Evolutionary conservation across 2,797 vertebrate species (phyloP).

Genomic region (Florisuga fusca): DNA sequence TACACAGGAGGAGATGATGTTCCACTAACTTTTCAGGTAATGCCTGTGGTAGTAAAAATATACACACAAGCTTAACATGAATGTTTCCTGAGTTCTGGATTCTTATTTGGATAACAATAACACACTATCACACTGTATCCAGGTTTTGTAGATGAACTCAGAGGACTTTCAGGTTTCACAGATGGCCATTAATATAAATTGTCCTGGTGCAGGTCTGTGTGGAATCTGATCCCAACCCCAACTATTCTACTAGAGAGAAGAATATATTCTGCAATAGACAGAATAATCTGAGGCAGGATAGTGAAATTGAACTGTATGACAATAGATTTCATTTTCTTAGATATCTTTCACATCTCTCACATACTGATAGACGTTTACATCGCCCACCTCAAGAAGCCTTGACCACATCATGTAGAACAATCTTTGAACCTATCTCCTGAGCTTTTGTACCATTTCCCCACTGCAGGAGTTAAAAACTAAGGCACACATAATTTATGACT

Average conservation of each 20-base stretch:
- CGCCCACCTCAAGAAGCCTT: neutral
- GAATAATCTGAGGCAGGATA: neutral
- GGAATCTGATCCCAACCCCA: neutral
- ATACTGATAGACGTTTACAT: neutral
- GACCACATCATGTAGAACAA: neutral
- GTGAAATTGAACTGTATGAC: neutral
- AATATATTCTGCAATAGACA: neutral
- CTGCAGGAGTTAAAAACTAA: neutral
- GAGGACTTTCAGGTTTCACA: neutral
- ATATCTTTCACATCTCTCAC: neutral
- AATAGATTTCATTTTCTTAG: neutral
- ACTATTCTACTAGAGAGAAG: neutral
- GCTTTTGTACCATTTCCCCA: neutral
- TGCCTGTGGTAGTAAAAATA: neutral
- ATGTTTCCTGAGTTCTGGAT: neutral
- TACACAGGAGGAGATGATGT: neutral
- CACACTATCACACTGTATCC: rapidly evolving
- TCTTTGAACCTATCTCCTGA: neutral
- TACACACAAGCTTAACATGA: neutral
- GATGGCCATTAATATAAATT: neutral
- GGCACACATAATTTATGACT: neutral
- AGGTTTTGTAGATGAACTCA: neutral
- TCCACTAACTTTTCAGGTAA: neutral
- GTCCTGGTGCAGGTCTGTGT: neutral
- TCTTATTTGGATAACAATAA: neutral